phyloP scores from a whole-genome alignment of 2,113 vertebrate genomes.

The Jacana jacana region DNA sequence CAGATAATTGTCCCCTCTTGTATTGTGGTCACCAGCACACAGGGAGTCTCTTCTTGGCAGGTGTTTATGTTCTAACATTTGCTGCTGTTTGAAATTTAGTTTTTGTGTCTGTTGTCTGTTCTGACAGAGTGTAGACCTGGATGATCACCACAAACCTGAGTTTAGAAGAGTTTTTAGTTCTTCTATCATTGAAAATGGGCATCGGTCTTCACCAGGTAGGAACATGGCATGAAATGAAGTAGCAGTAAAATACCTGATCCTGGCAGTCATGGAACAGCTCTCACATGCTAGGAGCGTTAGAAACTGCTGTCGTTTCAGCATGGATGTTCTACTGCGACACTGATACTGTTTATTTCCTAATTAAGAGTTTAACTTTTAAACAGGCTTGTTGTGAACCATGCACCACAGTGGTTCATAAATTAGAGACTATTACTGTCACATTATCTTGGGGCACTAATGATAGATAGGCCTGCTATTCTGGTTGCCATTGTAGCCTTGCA shows the following conservation, averaged over 20 bases:
- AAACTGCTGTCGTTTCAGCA: neutral
- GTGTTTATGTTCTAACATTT: neutral
- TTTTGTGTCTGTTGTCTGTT: neutral
- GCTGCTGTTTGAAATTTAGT: neutral
- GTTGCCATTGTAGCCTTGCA: neutral
- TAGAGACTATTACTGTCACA: neutral
- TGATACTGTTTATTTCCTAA: neutral
- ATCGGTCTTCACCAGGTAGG: constrained; percentile 71
- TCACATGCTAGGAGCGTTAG: neutral
- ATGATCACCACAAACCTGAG: constrained; percentile 59
- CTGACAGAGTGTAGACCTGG: constrained; percentile 74
- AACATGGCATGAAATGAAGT: neutral
- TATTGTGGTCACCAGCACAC: neutral
- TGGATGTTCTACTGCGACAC: neutral
- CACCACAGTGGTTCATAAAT: neutral
- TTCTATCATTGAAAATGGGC: constrained; percentile 71
- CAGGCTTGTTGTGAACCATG: neutral
- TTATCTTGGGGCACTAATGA: neutral
- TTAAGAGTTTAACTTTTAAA: neutral
- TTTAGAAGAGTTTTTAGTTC: constrained; percentile 54
- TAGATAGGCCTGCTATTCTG: neutral
- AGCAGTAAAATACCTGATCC: neutral
- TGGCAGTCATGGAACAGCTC: neutral
- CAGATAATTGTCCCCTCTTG: neutral
- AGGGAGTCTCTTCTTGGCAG: neutral